These are phyloP conservation scores for Acholoe squamosa DNA, from an alignment of 2,888 invertebrate genomes.

Conservation along the genomic window DNA sequence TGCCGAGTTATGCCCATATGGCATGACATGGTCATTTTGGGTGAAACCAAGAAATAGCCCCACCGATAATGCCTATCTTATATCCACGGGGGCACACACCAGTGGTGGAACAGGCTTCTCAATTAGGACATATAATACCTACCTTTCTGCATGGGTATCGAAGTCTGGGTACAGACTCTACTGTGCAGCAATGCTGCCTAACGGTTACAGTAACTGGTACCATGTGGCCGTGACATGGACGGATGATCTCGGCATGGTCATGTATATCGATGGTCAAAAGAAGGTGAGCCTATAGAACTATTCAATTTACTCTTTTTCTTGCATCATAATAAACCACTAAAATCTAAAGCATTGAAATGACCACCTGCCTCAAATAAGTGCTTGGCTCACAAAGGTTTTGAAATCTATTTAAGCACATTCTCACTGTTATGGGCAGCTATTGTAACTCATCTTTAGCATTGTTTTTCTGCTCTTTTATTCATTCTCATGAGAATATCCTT, in stretches of 20 bases:
- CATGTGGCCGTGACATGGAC: constrained; percentile 1
- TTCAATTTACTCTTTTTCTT: no score
- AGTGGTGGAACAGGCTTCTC: constrained; percentile 8
- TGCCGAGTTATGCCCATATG: neutral
- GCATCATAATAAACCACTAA: no score
- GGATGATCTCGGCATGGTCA: neutral
- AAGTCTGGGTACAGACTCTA: neutral
- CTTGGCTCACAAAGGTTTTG: no score
- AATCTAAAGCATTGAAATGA: no score
- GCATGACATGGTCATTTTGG: constrained; percentile 31
- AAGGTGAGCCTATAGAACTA: neutral
- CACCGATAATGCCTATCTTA: neutral
- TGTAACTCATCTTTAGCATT: no score
- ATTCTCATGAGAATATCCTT: no score
- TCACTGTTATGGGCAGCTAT: no score
- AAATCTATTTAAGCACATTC: no score
- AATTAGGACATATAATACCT: neutral
- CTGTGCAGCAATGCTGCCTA: neutral
- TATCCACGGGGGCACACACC: neutral
- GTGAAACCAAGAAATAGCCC: neutral
- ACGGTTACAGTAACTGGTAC: constrained; percentile 20
- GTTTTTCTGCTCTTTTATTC: no score
- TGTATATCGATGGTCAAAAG: constrained; percentile 11
- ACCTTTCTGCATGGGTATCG: neutral
- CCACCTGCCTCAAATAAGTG: no score